Evolutionary conservation across 1,140 invertebrate species (phyloP).

Genomic region (Cepaea nemoralis): DNA sequence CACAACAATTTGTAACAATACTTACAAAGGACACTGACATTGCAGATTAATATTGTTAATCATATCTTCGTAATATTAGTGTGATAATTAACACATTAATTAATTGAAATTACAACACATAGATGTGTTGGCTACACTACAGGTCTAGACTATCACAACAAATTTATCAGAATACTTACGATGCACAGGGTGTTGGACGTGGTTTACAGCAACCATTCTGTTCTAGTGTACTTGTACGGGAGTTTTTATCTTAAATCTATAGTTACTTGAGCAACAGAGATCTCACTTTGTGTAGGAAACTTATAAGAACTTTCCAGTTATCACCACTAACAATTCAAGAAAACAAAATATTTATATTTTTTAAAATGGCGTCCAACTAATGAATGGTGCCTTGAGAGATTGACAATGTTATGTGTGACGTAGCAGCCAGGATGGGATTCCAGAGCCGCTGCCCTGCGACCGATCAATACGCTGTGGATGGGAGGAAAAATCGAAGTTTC

Average conservation of each 20-base stretch:
- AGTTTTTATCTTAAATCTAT: not conserved
- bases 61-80: too few relatives aligned
- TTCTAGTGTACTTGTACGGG: not conserved
- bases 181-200: not conserved
- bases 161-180: slow-evolving; percentile 17
- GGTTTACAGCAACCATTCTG: slow-evolving; percentile 12
- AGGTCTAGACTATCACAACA: too few relatives aligned
- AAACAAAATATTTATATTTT: not conserved
- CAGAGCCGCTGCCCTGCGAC: not conserved
- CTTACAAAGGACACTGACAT: too few relatives aligned
- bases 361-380: not conserved
- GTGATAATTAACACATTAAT: too few relatives aligned
- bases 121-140: not conserved
- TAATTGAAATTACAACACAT: too few relatives aligned
- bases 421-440: not conserved
- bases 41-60: too few relatives aligned
- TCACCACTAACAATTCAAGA: not conserved
- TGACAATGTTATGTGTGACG: slow-evolving; percentile 30
- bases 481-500: slow-evolving; percentile 9
- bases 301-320: not conserved
- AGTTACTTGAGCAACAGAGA: not conserved
- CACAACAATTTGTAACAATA: too few relatives aligned
- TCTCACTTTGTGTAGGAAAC: not conserved
- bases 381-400: slow-evolving; percentile 26
- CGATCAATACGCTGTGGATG: not conserved